Evolutionary conservation across 1,140 invertebrate genomes (phyloP).

Genomic region (Caerostris extrusa): DNA sequence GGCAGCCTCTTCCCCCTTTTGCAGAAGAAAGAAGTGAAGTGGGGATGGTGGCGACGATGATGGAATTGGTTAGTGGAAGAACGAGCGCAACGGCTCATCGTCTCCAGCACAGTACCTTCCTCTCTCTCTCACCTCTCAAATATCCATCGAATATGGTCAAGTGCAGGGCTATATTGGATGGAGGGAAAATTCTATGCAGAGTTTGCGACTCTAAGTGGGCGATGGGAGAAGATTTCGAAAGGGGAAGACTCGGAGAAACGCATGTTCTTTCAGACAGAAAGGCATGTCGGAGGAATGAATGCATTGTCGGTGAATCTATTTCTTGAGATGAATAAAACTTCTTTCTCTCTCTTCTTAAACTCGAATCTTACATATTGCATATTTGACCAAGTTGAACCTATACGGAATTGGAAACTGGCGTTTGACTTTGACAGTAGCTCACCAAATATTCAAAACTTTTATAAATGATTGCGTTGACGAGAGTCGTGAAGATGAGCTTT

Average conservation of each 20-base stretch:
- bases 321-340: neutral
- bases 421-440: no score
- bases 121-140: neutral
- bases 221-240: neutral
- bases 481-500: no score
- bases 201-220: neutral
- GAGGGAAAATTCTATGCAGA: neutral
- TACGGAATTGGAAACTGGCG: no score
- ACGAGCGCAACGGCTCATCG: conserved; percentile 35
- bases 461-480: no score
- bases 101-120: neutral
- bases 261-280: neutral
- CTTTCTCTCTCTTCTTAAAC: neutral
- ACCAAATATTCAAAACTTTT: no score
- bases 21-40: neutral
- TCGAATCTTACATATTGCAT: no score
- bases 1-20: neutral
- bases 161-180: conserved; percentile 35
- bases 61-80: conserved; percentile 73
- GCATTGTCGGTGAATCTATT: neutral
- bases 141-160: conserved; percentile 64
- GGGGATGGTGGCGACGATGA: conserved; percentile 54
- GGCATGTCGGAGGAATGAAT: neutral
- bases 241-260: neutral
- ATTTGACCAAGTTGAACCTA: no score